phyloP scores from a whole-genome alignment of 2,888 invertebrate species.

The Eutolmus rufibarbis region DNA sequence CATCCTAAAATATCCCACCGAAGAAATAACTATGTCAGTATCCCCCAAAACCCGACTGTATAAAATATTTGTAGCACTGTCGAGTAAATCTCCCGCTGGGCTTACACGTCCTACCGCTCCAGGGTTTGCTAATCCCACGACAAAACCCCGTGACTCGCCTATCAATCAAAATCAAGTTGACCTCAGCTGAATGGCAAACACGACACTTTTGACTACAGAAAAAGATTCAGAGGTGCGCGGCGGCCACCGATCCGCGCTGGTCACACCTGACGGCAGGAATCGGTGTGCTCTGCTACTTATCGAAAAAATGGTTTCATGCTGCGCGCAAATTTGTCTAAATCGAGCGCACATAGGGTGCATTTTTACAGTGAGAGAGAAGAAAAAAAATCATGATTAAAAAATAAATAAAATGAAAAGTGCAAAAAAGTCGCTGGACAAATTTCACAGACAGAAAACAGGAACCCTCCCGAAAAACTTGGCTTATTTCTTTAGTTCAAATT shows the following conservation, averaged over 20 bases:
- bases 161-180: slow-evolving; percentile 31
- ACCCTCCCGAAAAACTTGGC: slow-evolving; percentile 7
- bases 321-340: slow-evolving; percentile 43
- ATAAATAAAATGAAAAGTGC: not conserved
- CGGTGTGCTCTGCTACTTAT: not conserved
- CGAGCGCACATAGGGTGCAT: not conserved
- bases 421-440: not conserved
- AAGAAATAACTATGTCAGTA: not conserved
- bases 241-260: not conserved
- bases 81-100: not conserved
- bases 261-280: slow-evolving; percentile 3
- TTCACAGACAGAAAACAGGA: not conserved
- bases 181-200: slow-evolving; percentile 9
- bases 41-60: not conserved
- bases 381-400: not conserved
- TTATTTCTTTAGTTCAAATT: not conserved
- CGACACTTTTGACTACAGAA: not conserved
- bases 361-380: not conserved
- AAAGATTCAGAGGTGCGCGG: not conserved
- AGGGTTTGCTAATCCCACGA: not conserved
- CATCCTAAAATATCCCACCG: too few species aligned
- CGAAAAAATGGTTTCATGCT: slow-evolving; percentile 35
- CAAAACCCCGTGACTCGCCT: not conserved
- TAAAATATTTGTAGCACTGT: not conserved
- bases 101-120: not conserved